Evolutionary conservation across 2,113 vertebrate species (phyloP), one percentile per base, ranked within the genome.

Genomic region (Ophthalmolycus amberensis): DNA sequence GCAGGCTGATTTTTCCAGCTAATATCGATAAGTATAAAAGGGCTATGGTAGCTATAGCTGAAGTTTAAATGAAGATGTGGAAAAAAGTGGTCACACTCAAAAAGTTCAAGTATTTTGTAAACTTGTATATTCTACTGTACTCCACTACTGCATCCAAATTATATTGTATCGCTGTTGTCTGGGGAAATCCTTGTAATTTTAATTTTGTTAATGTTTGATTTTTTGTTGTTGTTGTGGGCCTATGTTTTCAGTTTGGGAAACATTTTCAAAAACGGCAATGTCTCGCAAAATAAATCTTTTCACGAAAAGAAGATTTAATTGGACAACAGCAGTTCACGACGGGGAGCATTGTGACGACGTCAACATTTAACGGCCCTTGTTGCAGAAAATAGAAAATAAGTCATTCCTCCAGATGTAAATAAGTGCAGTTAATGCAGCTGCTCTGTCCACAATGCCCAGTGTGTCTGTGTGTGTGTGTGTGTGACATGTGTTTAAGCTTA

Each of bases 401-500:
- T 62, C 56, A 22, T 48, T 83, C 40, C 8, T 58, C 4, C 14
- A 64, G 16, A 72, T 52, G 58, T 82, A 59, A 85, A 81, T 69
- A 78, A 60, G 12, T 59, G 60, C 64, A 38, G 15, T 79, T 48
- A 20, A 69, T 56, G 63, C 79, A 87, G 83, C 86, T 88, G 86
- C 71, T 67, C 3, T 18, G 1, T 69, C 60, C 48, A 62, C 38
- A 69, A 69, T 67, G 34, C 5, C 29, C 52, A 0, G 11, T 68
- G 37, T 67, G 46, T 59, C 59, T 50, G 29, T 79, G 63, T 75
- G 63, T 52, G 65, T 78, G 50, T 69, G 78, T 72, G 71, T 42
- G 11, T 64, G 85, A 86, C 83, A 85, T 86, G 86, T 83, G 82
- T 85, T 83, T 74, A 63, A 71, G 80, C 85, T 84, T 91, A 81